phyloP scores from a whole-genome alignment of 1,140 invertebrate species.

The Pseudomyrmex flavicornis region DNA sequence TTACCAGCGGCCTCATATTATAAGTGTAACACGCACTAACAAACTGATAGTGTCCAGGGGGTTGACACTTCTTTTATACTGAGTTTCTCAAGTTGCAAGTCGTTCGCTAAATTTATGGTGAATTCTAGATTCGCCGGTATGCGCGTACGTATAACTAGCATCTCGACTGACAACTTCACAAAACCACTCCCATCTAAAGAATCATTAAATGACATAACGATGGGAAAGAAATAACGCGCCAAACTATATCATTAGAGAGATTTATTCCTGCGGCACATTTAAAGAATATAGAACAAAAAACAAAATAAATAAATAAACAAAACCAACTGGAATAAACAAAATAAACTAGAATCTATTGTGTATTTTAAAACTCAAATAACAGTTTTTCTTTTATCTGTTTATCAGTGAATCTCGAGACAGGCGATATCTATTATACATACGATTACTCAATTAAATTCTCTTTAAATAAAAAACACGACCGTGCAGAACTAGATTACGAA shows the following conservation, averaged over 20 bases:
- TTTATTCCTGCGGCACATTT: neutral
- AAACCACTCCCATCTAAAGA: conserved; percentile 69
- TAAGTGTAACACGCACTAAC: conserved; percentile 52
- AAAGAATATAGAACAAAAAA: neutral
- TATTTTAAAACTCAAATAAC: too few relatives aligned
- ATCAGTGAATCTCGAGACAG: neutral
- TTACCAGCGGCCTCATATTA: conserved; percentile 81
- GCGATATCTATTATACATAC: conserved; percentile 1
- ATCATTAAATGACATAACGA: conserved; percentile 64
- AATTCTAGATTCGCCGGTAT: conserved; percentile 65
- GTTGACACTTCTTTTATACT: conserved; percentile 78
- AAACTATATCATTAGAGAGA: neutral
- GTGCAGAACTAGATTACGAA: conserved; percentile 1
- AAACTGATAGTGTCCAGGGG: conserved; percentile 65
- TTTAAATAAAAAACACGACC: neutral
- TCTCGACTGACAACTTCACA: conserved; percentile 61
- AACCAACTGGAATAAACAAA: too few relatives aligned
- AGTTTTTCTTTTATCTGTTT: too few relatives aligned
- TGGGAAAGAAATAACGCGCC: conserved; percentile 3
- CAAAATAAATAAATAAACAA: too few relatives aligned
- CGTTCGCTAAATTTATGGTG: conserved; percentile 62
- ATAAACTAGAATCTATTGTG: too few relatives aligned
- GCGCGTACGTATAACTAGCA: conserved; percentile 56
- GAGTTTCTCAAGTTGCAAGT: conserved; percentile 55
- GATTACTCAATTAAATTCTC: neutral